Conservation (phyloP, 2,797 vertebrate genomes). For the Crenuchus spilurus region DNA sequence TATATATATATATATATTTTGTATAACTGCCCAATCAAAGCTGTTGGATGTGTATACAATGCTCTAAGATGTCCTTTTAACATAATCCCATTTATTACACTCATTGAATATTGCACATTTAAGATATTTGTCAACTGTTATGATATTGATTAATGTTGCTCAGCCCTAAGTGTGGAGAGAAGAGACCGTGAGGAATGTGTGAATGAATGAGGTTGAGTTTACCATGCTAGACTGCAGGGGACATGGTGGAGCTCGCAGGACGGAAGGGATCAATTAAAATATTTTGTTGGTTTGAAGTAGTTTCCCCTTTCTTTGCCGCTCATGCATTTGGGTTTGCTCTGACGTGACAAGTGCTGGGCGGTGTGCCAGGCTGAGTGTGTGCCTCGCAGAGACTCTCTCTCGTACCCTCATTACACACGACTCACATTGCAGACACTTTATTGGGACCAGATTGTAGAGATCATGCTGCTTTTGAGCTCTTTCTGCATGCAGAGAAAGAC, state of each 20-base stretch:
- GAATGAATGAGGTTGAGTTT: not conserved
- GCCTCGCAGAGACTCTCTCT: constrained; percentile 66
- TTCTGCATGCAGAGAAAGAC: not conserved
- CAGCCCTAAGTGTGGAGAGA: not conserved
- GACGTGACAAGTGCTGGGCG: constrained; percentile 79
- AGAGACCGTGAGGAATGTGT: not conserved
- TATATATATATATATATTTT: no score
- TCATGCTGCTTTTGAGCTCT: constrained; percentile 48
- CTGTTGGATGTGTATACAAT: no score
- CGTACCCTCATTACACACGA: constrained; percentile 72
- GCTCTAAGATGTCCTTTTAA: no score
- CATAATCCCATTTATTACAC: no score
- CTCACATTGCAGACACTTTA: constrained; percentile 65
- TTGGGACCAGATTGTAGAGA: constrained; percentile 63
- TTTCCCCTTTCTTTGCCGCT: constrained; percentile 48
- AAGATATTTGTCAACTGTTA: not conserved
- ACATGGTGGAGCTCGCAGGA: constrained; percentile 37
- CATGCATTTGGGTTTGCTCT: constrained; percentile 60
- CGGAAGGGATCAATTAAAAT: constrained; percentile 62
- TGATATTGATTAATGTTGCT: not conserved
- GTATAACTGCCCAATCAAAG: no score
- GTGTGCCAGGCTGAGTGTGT: constrained; percentile 68
- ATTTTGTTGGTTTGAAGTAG: constrained; percentile 58
- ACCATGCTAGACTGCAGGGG: constrained; percentile 11
- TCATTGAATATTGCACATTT: no score